phyloP scores from a whole-genome alignment of 2,888 invertebrate genomes.

The Axea sp. region DNA sequence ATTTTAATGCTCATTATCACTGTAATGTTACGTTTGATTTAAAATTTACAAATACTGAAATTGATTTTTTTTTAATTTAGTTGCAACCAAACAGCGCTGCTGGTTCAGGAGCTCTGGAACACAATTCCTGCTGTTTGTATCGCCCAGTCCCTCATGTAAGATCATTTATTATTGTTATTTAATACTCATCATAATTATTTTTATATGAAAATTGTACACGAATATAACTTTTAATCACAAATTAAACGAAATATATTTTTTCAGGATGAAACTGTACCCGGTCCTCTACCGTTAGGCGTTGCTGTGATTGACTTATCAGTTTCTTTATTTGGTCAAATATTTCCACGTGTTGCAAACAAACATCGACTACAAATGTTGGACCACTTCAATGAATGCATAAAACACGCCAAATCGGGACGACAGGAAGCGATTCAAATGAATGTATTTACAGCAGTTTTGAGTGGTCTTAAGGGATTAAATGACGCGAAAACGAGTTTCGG shows the following conservation, averaged over 20 bases:
- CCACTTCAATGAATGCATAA: slow-evolving; percentile 97
- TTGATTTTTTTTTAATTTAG: slow-evolving; percentile 81
- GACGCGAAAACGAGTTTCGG: slow-evolving; percentile 92
- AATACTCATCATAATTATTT: background rate
- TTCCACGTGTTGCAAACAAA: slow-evolving; percentile 96
- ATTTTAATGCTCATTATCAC: too few relatives aligned
- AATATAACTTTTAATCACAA: too few relatives aligned
- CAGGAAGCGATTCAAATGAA: slow-evolving; percentile 98
- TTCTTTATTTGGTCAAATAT: slow-evolving; percentile 94
- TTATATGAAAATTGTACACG: too few relatives aligned
- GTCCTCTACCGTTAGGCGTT: slow-evolving; percentile 94
- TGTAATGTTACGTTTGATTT: too few relatives aligned
- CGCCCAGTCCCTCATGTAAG: slow-evolving; percentile 83
- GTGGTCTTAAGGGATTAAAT: slow-evolving; percentile 92
- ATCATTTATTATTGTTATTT: background rate
- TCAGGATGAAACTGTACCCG: slow-evolving; percentile 84
- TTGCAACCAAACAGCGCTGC: slow-evolving; percentile 96
- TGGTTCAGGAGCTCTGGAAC: slow-evolving; percentile 97
- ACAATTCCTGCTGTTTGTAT: slow-evolving; percentile 96
- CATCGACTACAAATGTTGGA: slow-evolving; percentile 98
- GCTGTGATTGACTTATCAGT: slow-evolving; percentile 98
- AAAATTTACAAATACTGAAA: too few relatives aligned
- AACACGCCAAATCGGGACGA: slow-evolving; percentile 93
- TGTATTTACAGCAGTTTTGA: slow-evolving; percentile 94
- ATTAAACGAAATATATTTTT: too few relatives aligned